phyloP scores from a whole-genome alignment of 2,797 vertebrate species.

The Setipinna tenuifilis region DNA sequence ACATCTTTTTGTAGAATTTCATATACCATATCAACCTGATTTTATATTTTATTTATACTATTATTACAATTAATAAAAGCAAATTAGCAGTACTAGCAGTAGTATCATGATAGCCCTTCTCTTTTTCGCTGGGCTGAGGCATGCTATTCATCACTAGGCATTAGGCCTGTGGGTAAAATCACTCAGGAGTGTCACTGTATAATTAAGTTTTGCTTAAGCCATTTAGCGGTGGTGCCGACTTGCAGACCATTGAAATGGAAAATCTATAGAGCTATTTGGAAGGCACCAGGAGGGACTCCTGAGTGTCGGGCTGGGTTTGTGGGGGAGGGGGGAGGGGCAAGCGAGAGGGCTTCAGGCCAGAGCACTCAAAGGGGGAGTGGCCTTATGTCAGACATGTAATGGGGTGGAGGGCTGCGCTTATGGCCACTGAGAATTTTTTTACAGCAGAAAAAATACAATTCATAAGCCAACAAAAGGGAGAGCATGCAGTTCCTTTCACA shows the following conservation, averaged over 20 bases:
- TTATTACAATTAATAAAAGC: constrained; percentile 16
- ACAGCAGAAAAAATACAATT: neutral
- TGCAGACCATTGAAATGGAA: constrained; percentile 41
- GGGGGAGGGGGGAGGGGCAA: neutral
- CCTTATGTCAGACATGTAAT: neutral
- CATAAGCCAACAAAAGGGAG: neutral
- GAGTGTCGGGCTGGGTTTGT: neutral
- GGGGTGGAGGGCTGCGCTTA: neutral
- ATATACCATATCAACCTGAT: too few relatives aligned
- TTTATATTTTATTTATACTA: neutral
- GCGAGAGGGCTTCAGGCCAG: neutral
- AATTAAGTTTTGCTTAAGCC: constrained; percentile 49
- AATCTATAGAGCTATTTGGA: constrained; percentile 48
- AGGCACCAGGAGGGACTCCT: neutral
- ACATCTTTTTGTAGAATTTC: neutral
- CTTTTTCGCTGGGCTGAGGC: constrained; percentile 21
- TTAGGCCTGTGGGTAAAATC: constrained; percentile 40
- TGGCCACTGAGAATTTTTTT: neutral
- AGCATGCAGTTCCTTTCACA: neutral
- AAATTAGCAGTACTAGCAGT: constrained; percentile 11
- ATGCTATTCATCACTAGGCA: constrained; percentile 40
- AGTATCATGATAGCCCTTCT: constrained; percentile 23
- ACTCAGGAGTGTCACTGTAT: constrained; percentile 40
- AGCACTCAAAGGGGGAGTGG: neutral
- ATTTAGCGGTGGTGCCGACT: constrained; percentile 46